Conservation (phyloP, 2,113 vertebrate species). For the Ptilonorhynchus violaceus region DNA sequence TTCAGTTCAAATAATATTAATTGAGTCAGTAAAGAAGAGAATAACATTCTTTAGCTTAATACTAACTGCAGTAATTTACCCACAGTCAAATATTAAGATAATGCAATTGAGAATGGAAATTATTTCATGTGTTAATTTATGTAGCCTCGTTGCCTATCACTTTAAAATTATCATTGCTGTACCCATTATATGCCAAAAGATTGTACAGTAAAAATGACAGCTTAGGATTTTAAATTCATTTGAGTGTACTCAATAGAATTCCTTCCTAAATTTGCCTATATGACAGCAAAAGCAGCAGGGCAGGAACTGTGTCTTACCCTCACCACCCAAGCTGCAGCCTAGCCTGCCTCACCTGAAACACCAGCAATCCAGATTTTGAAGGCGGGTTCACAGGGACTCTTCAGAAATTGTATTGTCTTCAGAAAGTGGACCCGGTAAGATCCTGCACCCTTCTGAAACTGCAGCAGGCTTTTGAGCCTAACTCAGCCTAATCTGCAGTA, state of each 20-base stretch:
- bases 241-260: background rate
- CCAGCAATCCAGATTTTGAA: background rate
- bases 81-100: background rate
- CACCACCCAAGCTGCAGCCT: background rate
- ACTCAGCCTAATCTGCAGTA: background rate
- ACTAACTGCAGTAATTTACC: background rate
- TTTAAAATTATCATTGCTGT: background rate
- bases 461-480: background rate
- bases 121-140: background rate
- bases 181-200: background rate
- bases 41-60: background rate
- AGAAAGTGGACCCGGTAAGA: background rate
- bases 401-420: background rate
- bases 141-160: background rate
- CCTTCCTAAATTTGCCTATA: background rate
- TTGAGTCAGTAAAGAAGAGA: background rate
- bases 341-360: background rate
- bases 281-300: background rate
- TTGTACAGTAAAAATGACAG: background rate
- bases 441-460: background rate
- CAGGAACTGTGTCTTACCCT: background rate
- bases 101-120: background rate
- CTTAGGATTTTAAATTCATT: background rate
- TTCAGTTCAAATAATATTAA: background rate
- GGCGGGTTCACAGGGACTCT: background rate